phyloP scores from a whole-genome alignment of 2,113 vertebrate species.

The Jaculus jaculus region DNA sequence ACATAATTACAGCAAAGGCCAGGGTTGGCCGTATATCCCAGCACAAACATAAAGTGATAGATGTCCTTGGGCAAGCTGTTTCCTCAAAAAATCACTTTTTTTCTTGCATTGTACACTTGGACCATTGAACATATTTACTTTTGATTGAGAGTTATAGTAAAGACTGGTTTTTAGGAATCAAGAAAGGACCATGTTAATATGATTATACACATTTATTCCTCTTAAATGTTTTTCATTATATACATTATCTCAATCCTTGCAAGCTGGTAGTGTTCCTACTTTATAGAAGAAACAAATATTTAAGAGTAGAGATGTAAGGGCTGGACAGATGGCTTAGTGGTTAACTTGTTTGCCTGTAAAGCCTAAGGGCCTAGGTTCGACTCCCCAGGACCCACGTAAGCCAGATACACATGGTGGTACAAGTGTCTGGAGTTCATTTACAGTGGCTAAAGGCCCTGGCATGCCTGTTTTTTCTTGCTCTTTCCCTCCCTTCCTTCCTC shows the following conservation, averaged over 20 bases:
- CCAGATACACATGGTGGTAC: no score
- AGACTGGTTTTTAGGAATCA: background rate
- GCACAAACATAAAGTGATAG: background rate
- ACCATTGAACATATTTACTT: background rate
- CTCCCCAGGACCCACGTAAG: no score
- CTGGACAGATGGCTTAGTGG: no score
- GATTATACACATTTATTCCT: background rate
- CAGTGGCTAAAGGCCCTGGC: no score
- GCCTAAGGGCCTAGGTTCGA: no score
- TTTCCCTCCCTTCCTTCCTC: no score
- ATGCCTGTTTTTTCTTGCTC: no score
- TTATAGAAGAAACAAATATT: background rate
- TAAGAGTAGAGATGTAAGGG: background rate
- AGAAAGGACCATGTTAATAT: background rate
- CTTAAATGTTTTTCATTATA: background rate
- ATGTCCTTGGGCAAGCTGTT: background rate
- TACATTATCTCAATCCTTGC: background rate
- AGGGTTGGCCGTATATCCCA: rapidly evolving
- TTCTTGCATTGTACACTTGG: background rate
- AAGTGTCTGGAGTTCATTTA: no score
- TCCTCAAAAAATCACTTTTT: background rate
- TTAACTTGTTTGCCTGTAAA: no score
- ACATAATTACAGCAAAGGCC: background rate
- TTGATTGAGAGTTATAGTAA: background rate
- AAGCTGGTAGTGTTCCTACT: background rate